Evolutionary conservation across 2,888 invertebrate species (phyloP), one percentile per base, ranked within the genome.

Genomic region (Phortica magna): DNA sequence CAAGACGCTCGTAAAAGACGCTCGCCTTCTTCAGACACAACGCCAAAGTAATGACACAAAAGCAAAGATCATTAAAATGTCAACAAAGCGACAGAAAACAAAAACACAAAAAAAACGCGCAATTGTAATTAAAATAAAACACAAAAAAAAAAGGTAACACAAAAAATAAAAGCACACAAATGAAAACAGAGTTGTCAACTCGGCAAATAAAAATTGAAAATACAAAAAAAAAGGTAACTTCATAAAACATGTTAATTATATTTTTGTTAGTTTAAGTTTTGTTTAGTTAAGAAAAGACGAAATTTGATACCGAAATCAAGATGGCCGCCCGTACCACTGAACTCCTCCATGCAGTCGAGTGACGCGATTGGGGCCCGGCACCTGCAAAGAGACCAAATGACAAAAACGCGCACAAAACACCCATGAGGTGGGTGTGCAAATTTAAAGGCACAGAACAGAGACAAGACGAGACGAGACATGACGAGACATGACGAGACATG

Each of bases 331-430:
- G 93, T 93, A 89, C 93, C 96, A 92, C 96, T 96, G 93, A 97
- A 96, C 93, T 97, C 97, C 93, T 97, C 97, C 97, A 97, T 97
- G 93, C 97, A 97, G 94, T 97, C 97, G 92, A 97, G 93, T 91
- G 97, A 97, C 86, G 97, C 97, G 93, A 97, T 97, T 86, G 97
- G 97, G 87, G 97, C 97, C 91, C 97, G 95, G 94, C 96, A 97
- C 95, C 97, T 95, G 93, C 31, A 92, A 91, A 41, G 48, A 76
- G 67, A 81, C 9, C 17, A 42, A n/a, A 31, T 31, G 0, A 31
- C 31, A 31, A 31, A 2, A 31, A 31, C n/a, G n/a, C n/a, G n/a
- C n/a, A n/a, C 31, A 31, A 31, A 31, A 1, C 5, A 31, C 31
- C 31, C 3, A 4, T 31, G 31, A 2, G 31, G 2, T 31, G 2